These are phyloP conservation scores for Paelopatides confundens DNA, from an alignment of 53 echinoderm and acorn worm genomes.

Conservation along the genomic window DNA sequence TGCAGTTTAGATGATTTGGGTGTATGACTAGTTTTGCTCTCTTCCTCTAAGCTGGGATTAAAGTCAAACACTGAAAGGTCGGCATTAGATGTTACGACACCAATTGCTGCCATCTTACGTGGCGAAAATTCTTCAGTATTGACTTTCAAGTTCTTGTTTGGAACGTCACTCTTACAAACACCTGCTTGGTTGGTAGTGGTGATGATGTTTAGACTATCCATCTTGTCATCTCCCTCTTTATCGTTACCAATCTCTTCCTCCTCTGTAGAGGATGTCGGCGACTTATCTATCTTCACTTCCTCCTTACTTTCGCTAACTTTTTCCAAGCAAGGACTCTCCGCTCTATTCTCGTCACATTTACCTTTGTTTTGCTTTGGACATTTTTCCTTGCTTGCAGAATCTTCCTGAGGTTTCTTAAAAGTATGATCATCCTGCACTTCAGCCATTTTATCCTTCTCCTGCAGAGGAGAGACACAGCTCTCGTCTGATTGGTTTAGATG, in stretches of 20 bases:
- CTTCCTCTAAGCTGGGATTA: slow-evolving; percentile 67
- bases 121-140: slow-evolving; percentile 16
- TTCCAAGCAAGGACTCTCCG: background rate
- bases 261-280: background rate
- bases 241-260: slow-evolving; percentile 29
- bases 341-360: slow-evolving; percentile 46
- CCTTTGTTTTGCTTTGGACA: background rate
- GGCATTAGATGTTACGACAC: slow-evolving; percentile 15
- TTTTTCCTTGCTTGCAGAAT: slow-evolving; percentile 43
- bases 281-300: background rate
- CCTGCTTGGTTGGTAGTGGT: no score
- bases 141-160: background rate
- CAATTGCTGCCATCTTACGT: background rate
- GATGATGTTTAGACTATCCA: background rate
- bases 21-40: slow-evolving; percentile 59
- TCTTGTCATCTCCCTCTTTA: background rate
- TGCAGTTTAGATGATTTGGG: slow-evolving; percentile 18
- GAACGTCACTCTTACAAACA: background rate
- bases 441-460: slow-evolving; percentile 15
- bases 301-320: slow-evolving; percentile 11
- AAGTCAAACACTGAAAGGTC: slow-evolving; percentile 98
- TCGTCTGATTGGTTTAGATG: slow-evolving; percentile 65
- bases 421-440: slow-evolving; percentile 33
- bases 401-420: slow-evolving; percentile 55
- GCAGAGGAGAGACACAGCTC: slow-evolving; percentile 47